A percentile compares a stretch with the other conserved stretches of the same genome.
Conservation (phyloP, 2,113 vertebrate species). For the Prunella himalayana region DNA sequence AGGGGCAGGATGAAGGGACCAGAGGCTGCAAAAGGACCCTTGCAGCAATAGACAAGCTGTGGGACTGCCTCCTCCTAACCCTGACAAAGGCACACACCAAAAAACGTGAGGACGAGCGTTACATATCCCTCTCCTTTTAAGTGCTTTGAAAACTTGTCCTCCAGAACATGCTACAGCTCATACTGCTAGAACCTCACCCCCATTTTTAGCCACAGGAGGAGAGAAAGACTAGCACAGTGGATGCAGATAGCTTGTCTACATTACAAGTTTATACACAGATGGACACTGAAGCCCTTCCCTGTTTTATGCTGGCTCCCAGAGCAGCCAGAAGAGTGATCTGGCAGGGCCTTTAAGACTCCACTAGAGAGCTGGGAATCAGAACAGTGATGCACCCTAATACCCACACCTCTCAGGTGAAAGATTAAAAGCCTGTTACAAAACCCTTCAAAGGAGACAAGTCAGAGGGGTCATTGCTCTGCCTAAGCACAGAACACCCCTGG, state of each 20-base stretch:
- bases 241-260: background rate
- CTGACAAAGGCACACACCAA: background rate
- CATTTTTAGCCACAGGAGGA: background rate
- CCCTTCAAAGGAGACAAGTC: background rate
- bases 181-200: background rate
- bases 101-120: background rate
- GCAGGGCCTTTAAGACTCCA: background rate
- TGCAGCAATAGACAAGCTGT: background rate
- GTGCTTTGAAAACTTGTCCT: background rate
- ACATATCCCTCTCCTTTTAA: background rate
- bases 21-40: background rate
- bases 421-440: background rate
- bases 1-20: background rate
- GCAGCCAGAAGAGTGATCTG: background rate
- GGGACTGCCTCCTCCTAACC: background rate
- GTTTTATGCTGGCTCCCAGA: background rate
- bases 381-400: rapidly evolving
- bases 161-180: background rate
- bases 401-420: background rate
- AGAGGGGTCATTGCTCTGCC: background rate
- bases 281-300: background rate
- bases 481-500: background rate
- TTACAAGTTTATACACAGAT: rapidly evolving
- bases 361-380: rapidly evolving
- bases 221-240: background rate